Conservation (phyloP, 2,113 vertebrate genomes). For the Entelurus aequoreus region DNA sequence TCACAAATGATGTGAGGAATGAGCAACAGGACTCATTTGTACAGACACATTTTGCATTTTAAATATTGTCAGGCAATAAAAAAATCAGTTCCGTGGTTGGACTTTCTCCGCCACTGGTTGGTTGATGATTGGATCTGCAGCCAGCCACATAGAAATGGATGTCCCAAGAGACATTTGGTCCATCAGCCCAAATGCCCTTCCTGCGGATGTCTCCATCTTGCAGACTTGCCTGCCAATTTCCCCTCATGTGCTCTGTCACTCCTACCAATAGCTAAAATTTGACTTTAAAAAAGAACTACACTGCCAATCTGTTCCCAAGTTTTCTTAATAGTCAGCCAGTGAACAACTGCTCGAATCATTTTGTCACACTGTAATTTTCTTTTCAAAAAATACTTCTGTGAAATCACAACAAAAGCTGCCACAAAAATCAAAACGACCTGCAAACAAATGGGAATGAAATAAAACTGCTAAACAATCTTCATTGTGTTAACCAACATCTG, state of each 20-base stretch:
- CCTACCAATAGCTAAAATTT: not conserved
- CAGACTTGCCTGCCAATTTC: conserved; percentile 17
- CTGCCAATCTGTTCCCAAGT: not conserved
- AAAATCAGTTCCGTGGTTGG: conserved; percentile 21
- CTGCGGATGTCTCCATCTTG: conserved; percentile 18
- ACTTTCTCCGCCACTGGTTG: conserved; percentile 13
- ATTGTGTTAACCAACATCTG: too few species aligned
- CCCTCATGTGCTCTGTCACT: conserved; percentile 8
- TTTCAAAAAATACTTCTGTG: not conserved
- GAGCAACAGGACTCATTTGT: conserved; percentile 8
- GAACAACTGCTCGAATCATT: not conserved
- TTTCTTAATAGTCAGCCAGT: conserved; percentile 1
- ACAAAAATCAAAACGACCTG: not conserved
- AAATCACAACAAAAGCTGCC: not conserved
- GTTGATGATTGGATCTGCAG: conserved; percentile 40
- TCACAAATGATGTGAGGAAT: conserved; percentile 20
- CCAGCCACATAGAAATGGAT: conserved; percentile 49
- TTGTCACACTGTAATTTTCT: not conserved
- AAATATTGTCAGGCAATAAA: conserved; percentile 8
- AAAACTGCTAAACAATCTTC: too few species aligned
- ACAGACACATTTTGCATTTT: conserved; percentile 21
- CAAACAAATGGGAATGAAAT: too few species aligned
- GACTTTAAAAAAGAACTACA: conserved; percentile 5
- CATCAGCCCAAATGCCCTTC: conserved; percentile 16
- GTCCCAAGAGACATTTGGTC: conserved; percentile 51